Base-by-base conservation (phyloP, 2,113 vertebrate species). In the Nycticryphes semicollaris region DNA sequence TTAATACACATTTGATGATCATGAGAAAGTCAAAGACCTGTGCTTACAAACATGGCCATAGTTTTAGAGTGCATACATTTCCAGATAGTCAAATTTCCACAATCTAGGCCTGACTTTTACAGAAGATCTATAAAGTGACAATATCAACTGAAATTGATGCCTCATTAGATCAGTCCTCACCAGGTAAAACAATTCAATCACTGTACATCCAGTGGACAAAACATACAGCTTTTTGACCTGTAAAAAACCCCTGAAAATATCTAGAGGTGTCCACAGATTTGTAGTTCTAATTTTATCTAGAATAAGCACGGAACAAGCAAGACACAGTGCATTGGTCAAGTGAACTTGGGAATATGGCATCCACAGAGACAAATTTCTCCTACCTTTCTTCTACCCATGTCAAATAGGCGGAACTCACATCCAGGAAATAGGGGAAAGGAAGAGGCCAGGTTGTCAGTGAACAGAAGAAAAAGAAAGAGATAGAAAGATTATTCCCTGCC, bases 321-420 rank as follows among this genome's bases (percentile, higher is more conserved):
- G 88, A 96, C 81, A 92, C 30, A 77, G 93, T 0, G 70, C 50
- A 80, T 21, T 83, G 25, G 41, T 94, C 85, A 60, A 81, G 60
- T 77, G 92, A 57, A 60, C 60, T 93, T 17, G 56, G 72, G 76
- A 84, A 77, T 67, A 90, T 25, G 56, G 64, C 35, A 95, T 86
- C 92, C 93, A 96, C 75, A 93, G 68, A 81, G 72, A 96, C 68
- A 95, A 73, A 64, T 90, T 96, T 89, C 76, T 86, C 92, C 96
- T 93, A 95, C 94, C 90, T 96, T 88, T 84, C 85, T 96, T 94
- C 93, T 92, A 94, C 88, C 88, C 93, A 93, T 90, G 88, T 90
- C 76, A 96, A 84, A 70, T 93, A 95, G 86, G 89, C 2, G 43
- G 83, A 96, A 97, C 90, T 96, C 93, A 92, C 60, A 51, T 81